Evolutionary conservation across 2,888 invertebrate species (phyloP), one percentile per base, ranked within the genome.

Genomic region (Chymomyza fuscimana): DNA sequence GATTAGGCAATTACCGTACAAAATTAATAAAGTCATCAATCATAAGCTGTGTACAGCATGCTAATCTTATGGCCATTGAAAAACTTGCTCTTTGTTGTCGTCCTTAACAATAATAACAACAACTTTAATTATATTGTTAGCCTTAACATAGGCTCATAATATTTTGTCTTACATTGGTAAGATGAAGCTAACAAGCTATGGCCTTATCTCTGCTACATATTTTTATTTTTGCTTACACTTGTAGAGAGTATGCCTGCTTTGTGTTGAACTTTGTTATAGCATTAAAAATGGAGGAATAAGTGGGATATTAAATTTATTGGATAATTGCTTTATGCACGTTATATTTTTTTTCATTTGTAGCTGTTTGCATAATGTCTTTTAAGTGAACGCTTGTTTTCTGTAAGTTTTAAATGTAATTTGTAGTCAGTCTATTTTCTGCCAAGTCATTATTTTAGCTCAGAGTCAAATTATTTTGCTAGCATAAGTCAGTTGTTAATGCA

Each of bases 11-110:
- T 82, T 83, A 79, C 82, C 65, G 74, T 77, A 81, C 70, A 67
- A 79, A 87, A 69, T 86, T 88, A 89, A 88, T 81, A 78, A 86
- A 73, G 64, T 65, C 87, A 89, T 89, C 81, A 80, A 88, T 89
- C 85, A 86, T 77, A 67, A 46, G 22, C 58, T 12, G 12, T 1
- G 40, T 25, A 25, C 58, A 19, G 25, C 54, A 19, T 19, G 54
- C 54, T 54, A 22, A 54, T 54, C 54, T 22, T 9, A 16, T 19
- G 54, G 54, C 19, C 54, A 54, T 54, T 22, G 16, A 15, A 54
- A 52, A 22, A 22, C 54, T 54, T 54, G 19, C 19, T 15, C 22
- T 54, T 22, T 54, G 16, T 54, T 54, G 54, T 54, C 22, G 54
- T 54, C 54, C 2, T 54, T 19, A 19, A 19, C 52, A 19, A 19